Percentiles rank a stretch among this genome's conserved stretches.
Evolutionary conservation across 1,140 invertebrate species (phyloP).

Genomic region (Drosophila parvula): DNA sequence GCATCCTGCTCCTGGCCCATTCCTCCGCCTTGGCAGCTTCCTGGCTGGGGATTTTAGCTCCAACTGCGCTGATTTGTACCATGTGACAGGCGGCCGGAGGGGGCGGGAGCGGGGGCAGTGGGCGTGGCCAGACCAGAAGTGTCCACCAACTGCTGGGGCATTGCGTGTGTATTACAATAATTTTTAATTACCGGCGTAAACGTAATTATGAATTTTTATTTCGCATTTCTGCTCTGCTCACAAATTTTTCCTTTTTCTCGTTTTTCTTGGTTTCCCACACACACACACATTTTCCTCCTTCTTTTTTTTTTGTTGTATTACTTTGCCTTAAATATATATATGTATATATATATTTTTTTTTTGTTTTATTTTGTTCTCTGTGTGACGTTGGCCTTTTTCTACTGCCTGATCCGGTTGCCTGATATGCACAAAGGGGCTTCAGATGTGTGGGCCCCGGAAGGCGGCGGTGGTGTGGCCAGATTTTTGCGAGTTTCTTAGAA

Average conservation of each 20-base stretch:
- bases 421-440: slow-evolving; percentile 78
- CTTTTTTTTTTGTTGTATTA: slow-evolving; percentile 15
- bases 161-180: slow-evolving; percentile 84
- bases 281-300: slow-evolving; percentile 4
- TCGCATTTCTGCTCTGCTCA: slow-evolving; percentile 48
- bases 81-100: slow-evolving; percentile 1
- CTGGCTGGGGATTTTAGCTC: slow-evolving; percentile 12
- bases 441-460: slow-evolving; percentile 49
- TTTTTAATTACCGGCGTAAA: slow-evolving; percentile 84
- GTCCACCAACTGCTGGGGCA: slow-evolving; percentile 60
- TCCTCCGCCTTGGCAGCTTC: slow-evolving; percentile 24
- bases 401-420: slow-evolving; percentile 71
- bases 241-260: slow-evolving; percentile 19
- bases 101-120: neutral
- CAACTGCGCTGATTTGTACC: slow-evolving; percentile 66
- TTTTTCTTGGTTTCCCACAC: slow-evolving; percentile 17
- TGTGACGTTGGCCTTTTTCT: slow-evolving; percentile 52
- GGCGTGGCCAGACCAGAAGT: slow-evolving; percentile 55
- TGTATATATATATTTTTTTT: slow-evolving; percentile 1
- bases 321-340: slow-evolving; percentile 22
- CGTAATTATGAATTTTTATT: slow-evolving; percentile 84
- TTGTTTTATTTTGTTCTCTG: slow-evolving; percentile 52
- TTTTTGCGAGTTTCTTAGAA: slow-evolving; percentile 71
- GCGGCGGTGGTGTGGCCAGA: slow-evolving; percentile 58
- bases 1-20: slow-evolving; percentile 32